Evolutionary conservation across 2,113 vertebrate genomes (phyloP).

Genomic region (Brachyhypopomus occidentalis): DNA sequence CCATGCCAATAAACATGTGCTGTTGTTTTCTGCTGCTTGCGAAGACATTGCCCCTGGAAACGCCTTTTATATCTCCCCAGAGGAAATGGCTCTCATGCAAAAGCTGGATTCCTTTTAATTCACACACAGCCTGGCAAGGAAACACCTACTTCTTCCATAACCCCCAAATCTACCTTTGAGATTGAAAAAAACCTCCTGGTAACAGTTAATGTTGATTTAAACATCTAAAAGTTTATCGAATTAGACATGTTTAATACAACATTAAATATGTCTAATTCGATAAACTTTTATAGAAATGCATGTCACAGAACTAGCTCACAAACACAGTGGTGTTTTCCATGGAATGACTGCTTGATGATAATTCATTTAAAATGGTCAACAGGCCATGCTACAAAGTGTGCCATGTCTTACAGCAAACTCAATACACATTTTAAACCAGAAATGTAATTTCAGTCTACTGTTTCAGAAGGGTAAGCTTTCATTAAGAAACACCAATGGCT

Average conservation of each 20-base stretch:
- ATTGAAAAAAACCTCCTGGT: not conserved
- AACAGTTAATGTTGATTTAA: not conserved
- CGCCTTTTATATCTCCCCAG: conserved; percentile 6
- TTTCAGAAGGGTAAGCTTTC: conserved; percentile 7
- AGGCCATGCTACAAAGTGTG: not conserved
- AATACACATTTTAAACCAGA: not conserved
- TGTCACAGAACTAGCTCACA: conserved; percentile 1
- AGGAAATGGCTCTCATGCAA: conserved; percentile 3
- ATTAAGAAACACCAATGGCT: conserved; percentile 5
- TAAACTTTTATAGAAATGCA: not conserved
- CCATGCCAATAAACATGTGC: not conserved
- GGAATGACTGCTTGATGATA: not conserved
- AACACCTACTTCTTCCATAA: not conserved
- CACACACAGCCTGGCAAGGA: not conserved
- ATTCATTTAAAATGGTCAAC: not conserved
- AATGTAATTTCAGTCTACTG: conserved; percentile 28
- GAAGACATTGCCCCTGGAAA: conserved; percentile 23
- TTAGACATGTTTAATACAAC: not conserved
- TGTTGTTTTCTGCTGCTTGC: conserved; percentile 20
- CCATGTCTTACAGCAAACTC: not conserved
- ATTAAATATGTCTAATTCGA: conserved; percentile 19
- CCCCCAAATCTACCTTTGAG: conserved; percentile 10
- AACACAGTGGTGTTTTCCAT: conserved; percentile 6
- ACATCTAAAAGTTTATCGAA: no score
- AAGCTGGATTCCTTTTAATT: conserved; percentile 22